Conservation (phyloP, 2,113 vertebrate genomes). For the Proterorhinus semilunaris region DNA sequence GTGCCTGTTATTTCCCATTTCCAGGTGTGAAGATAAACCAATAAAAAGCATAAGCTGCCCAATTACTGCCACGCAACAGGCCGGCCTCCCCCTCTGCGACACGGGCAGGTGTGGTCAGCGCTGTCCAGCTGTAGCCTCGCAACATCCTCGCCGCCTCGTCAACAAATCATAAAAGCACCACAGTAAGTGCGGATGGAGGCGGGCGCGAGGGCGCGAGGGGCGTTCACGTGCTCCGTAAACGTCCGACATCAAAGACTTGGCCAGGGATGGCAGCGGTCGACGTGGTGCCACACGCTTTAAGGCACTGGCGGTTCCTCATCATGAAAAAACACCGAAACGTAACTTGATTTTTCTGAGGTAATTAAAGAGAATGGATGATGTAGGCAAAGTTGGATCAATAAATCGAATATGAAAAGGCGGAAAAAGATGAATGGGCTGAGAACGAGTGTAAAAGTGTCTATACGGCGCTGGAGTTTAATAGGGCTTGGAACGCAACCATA, state of each 20-base stretch:
- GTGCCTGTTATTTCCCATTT: slow-evolving; percentile 6
- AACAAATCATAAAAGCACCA: slow-evolving; percentile 58
- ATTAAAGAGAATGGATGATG: neutral
- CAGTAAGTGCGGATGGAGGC: neutral
- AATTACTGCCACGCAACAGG: slow-evolving; percentile 30
- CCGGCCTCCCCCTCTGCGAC: slow-evolving; percentile 18
- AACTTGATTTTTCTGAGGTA: neutral
- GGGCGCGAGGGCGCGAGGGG: slow-evolving; percentile 16
- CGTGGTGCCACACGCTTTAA: slow-evolving; percentile 1
- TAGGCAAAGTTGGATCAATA: neutral
- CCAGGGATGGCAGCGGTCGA: slow-evolving; percentile 23
- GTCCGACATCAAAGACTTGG: slow-evolving; percentile 50
- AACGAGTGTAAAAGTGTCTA: slow-evolving; percentile 1
- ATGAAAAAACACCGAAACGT: slow-evolving; percentile 22
- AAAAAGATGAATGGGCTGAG: slow-evolving; percentile 3
- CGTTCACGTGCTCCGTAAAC: slow-evolving; percentile 39
- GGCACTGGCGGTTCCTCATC: slow-evolving; percentile 33
- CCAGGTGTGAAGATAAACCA: slow-evolving; percentile 5
- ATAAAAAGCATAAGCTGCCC: neutral
- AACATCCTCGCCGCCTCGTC: slow-evolving; percentile 49
- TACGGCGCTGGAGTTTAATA: slow-evolving; percentile 3
- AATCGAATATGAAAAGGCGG: neutral
- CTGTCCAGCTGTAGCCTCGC: slow-evolving; percentile 55
- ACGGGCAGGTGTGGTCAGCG: slow-evolving; percentile 51
- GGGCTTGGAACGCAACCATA: slow-evolving; percentile 24